Percentiles rank a stretch among this genome's conserved stretches.
Conservation (phyloP, 1,140 invertebrate genomes). For the Zaprionus kolodkinae region DNA sequence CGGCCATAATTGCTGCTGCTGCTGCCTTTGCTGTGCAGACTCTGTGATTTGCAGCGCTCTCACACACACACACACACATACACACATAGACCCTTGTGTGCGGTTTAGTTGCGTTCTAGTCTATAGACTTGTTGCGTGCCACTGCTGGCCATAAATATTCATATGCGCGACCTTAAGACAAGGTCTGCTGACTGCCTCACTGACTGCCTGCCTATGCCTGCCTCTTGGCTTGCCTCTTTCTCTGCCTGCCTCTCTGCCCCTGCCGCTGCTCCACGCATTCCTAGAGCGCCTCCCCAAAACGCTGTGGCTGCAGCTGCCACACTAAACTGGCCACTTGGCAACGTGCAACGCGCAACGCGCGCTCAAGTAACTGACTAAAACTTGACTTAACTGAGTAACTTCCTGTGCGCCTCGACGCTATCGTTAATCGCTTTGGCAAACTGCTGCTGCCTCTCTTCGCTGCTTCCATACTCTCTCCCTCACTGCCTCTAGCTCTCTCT, state of each 20-base stretch:
- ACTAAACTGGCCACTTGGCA: constrained; percentile 3
- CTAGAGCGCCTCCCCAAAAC: constrained; percentile 2
- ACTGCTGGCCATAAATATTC: constrained; percentile 47
- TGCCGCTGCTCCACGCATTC: neutral
- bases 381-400: constrained; percentile 38
- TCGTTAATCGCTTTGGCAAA: constrained; percentile 1
- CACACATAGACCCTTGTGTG: constrained; percentile 2
- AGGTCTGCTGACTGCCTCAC: constrained; percentile 26
- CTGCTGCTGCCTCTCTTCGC: neutral
- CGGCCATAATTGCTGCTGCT: constrained; percentile 46
- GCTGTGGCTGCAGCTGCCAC: constrained; percentile 2
- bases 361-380: constrained; percentile 21
- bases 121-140: constrained; percentile 18
- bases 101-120: constrained; percentile 23
- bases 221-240: no score
- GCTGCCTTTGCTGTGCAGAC: constrained; percentile 18
- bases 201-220: neutral
- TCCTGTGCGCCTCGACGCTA: constrained; percentile 28
- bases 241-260: neutral
- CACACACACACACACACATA: constrained; percentile 20
- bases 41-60: constrained; percentile 43
- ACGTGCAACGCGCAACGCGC: constrained; percentile 4
- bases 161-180: constrained; percentile 51
- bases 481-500: neutral
- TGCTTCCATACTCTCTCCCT: neutral